A percentile compares a stretch with the other conserved stretches of the same genome.
phyloP scores from a whole-genome alignment of 2,797 vertebrate species.

The Anguilla marmorata region DNA sequence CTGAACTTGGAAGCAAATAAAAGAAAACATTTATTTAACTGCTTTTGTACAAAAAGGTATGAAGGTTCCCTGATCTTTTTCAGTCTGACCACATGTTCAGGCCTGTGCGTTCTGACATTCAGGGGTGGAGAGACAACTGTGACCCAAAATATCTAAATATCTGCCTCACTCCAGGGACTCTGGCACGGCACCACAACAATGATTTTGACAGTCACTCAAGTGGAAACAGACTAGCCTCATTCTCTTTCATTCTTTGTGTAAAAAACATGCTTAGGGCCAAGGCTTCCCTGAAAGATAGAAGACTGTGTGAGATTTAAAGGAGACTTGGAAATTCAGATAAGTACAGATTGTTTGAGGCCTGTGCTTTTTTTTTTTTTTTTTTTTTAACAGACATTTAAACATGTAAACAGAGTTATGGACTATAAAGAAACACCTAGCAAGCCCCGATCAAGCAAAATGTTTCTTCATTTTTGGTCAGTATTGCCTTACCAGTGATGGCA shows the following conservation, averaged over 20 bases:
- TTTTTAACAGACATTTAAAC: not conserved
- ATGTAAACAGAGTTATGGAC: not conserved
- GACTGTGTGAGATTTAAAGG: not conserved
- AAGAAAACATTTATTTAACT: not conserved
- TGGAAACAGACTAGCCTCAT: constrained; percentile 14
- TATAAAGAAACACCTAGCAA: not conserved
- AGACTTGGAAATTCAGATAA: not conserved
- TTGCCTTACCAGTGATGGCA: not conserved
- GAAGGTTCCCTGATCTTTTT: not conserved
- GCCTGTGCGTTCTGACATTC: not conserved
- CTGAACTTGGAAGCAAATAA: constrained; percentile 1
- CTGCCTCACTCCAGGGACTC: not conserved
- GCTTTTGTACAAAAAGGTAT: not conserved
- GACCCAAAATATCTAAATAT: not conserved
- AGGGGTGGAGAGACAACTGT: not conserved
- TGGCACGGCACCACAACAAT: constrained; percentile 16
- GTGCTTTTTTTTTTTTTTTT: not conserved
- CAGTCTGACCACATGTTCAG: not conserved
- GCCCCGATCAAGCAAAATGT: not conserved
- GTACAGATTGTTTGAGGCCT: not conserved
- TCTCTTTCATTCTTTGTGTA: not conserved
- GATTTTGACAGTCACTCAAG: not conserved
- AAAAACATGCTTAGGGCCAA: not conserved
- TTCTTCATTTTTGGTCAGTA: not conserved
- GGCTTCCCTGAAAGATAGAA: not conserved